Evolutionary conservation across 92 coral and sea anemone genomes (phyloP).

Genomic region (Ricordea florida): DNA sequence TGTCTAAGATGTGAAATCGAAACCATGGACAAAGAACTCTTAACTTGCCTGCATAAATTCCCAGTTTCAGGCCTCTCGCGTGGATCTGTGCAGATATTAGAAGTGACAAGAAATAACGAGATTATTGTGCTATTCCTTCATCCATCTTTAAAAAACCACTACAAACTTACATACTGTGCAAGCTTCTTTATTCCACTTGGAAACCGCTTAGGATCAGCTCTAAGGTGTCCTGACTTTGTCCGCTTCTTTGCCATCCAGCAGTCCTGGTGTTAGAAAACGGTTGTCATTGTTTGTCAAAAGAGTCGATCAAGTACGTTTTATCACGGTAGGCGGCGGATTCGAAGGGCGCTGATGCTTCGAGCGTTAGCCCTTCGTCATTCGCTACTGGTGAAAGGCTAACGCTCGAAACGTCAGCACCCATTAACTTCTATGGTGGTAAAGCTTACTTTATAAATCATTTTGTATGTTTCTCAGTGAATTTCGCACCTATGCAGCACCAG

Average conservation of each 20-base stretch:
- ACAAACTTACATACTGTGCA: constrained; percentile 85
- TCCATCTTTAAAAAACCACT: neutral
- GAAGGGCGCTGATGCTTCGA: too few species aligned
- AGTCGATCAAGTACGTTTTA: too few species aligned
- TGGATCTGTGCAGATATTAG: constrained; percentile 60
- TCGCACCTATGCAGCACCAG: too few species aligned
- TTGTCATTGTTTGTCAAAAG: too few species aligned
- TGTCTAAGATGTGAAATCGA: neutral
- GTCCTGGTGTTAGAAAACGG: too few species aligned
- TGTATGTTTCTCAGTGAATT: too few species aligned
- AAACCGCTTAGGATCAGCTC: constrained; percentile 80
- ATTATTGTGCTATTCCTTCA: neutral
- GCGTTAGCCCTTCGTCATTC: too few species aligned
- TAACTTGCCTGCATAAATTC: constrained; percentile 86
- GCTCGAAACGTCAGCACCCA: too few species aligned
- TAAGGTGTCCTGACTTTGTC: constrained; percentile 65
- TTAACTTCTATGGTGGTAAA: too few species aligned
- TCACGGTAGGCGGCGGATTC: too few species aligned
- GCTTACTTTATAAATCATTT: too few species aligned
- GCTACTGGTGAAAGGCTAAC: too few species aligned
- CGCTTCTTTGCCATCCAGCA: constrained; percentile 92
- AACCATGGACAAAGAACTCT: neutral
- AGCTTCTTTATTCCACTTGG: constrained; percentile 88
- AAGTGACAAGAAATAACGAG: neutral
- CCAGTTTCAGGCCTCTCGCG: constrained; percentile 91